Base-by-base conservation (phyloP, 1,140 invertebrate genomes). In the Luehdorfia chinensis region DNA sequence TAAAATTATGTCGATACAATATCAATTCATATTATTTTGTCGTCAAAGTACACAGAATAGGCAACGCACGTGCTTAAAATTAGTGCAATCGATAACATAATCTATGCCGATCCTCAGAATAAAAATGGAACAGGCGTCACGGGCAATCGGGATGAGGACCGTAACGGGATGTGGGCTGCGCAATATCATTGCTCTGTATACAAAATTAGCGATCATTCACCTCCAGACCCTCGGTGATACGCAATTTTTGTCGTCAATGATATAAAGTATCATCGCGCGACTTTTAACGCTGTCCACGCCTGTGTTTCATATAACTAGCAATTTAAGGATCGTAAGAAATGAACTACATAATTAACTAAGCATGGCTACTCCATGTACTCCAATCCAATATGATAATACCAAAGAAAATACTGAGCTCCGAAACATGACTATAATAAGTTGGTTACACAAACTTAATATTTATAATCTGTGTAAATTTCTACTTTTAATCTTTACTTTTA, bases 121-220 rank as follows among this genome's bases (percentile, higher is more conserved):
- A 58, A 64, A 66, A 72, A 49, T 50, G 39, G 46, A 39, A 43
- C 46, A 47, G 31, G 36, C 64, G 65, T 68, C 56, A 68, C 41
- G 58, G 50, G 49, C 52, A 53, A 71, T 68, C 60, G 56, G 47
- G 7, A 14, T 34, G 57, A 32, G 7, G 31, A 55, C 37, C 67
- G 64, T 75, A 71, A 69, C 69, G 63, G 11, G 50, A 66, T 66
- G 64, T 65, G 64, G 65, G 61, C 60, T 34, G 45, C 23, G 50
- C 50, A 47, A 44, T 69, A 44, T 50, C 50, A 57, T 49, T 50
- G 52, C 53, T 59, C 44, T 69, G 68, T 75, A 78, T 80, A 78
- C 70, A 78, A 81, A 78, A 81, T 81, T 81, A 78, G 65, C 66
- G 60, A 76, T 73, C 67, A 81, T 78, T 76, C 73, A 73, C 47